These are phyloP conservation scores for Ischnus inquisitorius DNA, from an alignment of 2,888 invertebrate species.

Conservation along the genomic window DNA sequence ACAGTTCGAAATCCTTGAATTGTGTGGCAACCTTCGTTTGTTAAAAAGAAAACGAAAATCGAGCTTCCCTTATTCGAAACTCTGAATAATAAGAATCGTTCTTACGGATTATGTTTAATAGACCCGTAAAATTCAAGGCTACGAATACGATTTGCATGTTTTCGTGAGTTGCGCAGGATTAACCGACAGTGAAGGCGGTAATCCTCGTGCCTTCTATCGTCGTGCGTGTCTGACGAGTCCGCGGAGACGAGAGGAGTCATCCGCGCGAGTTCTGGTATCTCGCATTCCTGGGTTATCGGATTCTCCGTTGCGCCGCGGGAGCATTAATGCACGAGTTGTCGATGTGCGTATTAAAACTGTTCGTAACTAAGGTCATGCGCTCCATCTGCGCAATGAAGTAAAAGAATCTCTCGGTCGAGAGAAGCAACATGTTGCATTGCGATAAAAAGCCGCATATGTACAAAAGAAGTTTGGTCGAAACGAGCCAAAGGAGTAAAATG, in stretches of 20 bases:
- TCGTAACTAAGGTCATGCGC: slow-evolving; percentile 14
- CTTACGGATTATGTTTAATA: too few species aligned
- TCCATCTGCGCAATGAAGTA: neutral
- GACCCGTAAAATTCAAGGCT: neutral
- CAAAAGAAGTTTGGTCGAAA: too few species aligned
- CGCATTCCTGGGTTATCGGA: slow-evolving; percentile 34
- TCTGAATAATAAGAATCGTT: too few species aligned
- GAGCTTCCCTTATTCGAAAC: too few species aligned
- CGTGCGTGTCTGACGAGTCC: too few species aligned
- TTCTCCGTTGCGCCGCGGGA: slow-evolving; percentile 20
- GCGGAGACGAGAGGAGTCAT: neutral
- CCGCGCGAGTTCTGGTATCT: slow-evolving; percentile 14
- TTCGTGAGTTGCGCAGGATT: neutral
- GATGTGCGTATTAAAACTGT: slow-evolving; percentile 16
- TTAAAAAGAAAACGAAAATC: too few species aligned
- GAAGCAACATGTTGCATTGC: neutral
- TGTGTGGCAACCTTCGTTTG: too few species aligned
- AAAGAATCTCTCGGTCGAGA: slow-evolving; percentile 3
- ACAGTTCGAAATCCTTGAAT: too few species aligned
- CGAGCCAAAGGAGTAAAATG: too few species aligned
- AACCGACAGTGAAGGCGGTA: neutral
- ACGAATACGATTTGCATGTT: neutral
- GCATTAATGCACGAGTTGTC: slow-evolving; percentile 1
- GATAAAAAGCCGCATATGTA: slow-evolving; percentile 2
- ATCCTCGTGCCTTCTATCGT: neutral